Percentiles rank a stretch among this genome's conserved stretches.
These are phyloP conservation scores for Clivina fossor DNA, from an alignment of 2,888 invertebrate genomes.

Conservation along the genomic window DNA sequence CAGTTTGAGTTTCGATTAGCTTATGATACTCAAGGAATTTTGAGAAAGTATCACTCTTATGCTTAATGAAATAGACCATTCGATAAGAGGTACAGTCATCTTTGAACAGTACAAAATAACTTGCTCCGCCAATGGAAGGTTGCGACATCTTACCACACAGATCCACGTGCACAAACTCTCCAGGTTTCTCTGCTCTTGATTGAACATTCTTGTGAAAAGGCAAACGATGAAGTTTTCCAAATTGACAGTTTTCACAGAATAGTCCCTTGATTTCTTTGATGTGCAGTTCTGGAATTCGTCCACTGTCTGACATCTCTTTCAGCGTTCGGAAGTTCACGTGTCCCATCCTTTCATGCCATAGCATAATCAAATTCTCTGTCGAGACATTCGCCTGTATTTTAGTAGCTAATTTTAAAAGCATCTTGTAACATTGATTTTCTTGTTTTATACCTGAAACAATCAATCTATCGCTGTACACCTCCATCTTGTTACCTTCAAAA, in stretches of 20 bases:
- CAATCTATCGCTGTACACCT: constrained; percentile 35
- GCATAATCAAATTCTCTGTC: constrained; percentile 30
- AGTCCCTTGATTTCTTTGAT: constrained; percentile 35
- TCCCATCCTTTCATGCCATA: constrained; percentile 43
- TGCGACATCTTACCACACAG: constrained; percentile 35
- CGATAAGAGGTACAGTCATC: constrained; percentile 36
- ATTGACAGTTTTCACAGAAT: constrained; percentile 37
- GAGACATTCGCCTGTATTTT: constrained; percentile 35
- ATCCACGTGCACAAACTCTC: constrained; percentile 37
- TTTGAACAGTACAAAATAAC: constrained; percentile 38
- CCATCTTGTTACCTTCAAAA: constrained; percentile 38
- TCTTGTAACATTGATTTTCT: constrained; percentile 40
- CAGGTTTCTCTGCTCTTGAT: constrained; percentile 23
- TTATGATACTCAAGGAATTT: constrained; percentile 28
- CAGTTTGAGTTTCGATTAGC: constrained; percentile 33
- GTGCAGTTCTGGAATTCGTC: constrained; percentile 34
- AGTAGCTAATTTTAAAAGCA: constrained; percentile 36
- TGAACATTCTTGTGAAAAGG: constrained; percentile 28
- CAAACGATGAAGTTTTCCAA: constrained; percentile 38
- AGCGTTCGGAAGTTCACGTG: constrained; percentile 40
- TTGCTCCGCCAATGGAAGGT: constrained; percentile 30
- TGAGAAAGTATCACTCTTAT: constrained; percentile 34
- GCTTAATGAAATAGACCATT: constrained; percentile 35
- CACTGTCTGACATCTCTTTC: constrained; percentile 35
- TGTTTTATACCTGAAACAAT: constrained; percentile 32